These are phyloP conservation scores for Ctenomys sociabilis DNA, from an alignment of 2,113 vertebrate genomes.

Conservation along the genomic window DNA sequence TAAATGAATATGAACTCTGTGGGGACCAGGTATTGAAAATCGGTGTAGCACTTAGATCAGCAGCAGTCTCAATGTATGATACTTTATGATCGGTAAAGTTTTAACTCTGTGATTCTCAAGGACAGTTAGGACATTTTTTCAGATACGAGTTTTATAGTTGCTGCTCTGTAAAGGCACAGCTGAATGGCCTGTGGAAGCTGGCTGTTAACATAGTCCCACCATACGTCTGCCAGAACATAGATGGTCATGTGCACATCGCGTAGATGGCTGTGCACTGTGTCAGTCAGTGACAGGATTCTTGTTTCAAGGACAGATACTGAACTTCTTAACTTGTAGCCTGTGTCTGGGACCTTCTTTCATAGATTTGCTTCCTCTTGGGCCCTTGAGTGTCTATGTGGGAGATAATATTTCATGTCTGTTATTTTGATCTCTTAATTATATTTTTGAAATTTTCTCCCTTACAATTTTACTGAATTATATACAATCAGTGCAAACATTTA, in stretches of 20 bases:
- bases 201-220: neutral
- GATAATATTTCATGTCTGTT: conserved; percentile 18
- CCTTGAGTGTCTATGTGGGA: neutral
- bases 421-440: conserved; percentile 50
- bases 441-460: conserved; percentile 23
- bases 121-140: neutral
- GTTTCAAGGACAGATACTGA: conserved; percentile 13
- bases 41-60: neutral
- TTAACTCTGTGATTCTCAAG: neutral
- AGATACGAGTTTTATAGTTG: neutral
- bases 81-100: neutral
- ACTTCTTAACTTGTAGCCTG: neutral
- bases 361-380: neutral
- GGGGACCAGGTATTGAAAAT: conserved; percentile 23
- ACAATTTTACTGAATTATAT: conserved; percentile 24
- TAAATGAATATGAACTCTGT: conserved; percentile 11
- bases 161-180: neutral
- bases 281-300: neutral
- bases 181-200: neutral
- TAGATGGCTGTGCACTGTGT: neutral
- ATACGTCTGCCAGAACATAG: neutral
- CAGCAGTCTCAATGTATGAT: conserved; percentile 1
- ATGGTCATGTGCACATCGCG: neutral
- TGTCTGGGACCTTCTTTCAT: neutral
- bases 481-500: conserved; percentile 64